Base-by-base conservation (phyloP, 2,888 invertebrate genomes). In the Nomada goodeniana region DNA sequence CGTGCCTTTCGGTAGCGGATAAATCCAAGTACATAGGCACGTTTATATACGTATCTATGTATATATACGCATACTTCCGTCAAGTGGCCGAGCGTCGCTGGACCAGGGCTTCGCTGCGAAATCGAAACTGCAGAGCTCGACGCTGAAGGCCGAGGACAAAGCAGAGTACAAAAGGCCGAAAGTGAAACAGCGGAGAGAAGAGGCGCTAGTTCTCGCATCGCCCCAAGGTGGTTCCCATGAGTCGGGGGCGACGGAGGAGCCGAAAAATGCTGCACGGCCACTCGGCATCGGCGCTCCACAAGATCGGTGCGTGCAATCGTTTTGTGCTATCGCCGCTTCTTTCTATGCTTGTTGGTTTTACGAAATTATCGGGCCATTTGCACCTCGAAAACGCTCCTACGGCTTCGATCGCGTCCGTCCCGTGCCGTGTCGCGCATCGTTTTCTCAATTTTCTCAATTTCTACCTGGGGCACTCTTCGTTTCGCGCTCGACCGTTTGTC, bases 221-320 rank as follows among this genome's bases (percentile, higher is more conserved):
- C 90, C 92, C 82, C 76, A 82, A 90, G 92, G 91, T 89, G 81
- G 90, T 92, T 92, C 92, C 91, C 92, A 92, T 92, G 91, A 91
- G 90, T 91, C 86, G 92, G 90, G 92, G 91, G 92, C 89, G 91
- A 90, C 87, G 84, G 72, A 67, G 80, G 80, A 83, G 82, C 80
- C 78, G 74, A 63, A 75, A 80, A 70, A 83, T 86, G 86, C 86
- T 89, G 80, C 75, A 64, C 79, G 80, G 70, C 68, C 68, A 86
- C 83, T 87, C 84, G 82, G 90, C 85, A 85, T 76, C 76, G 78
- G 71, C 68, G 83, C 76, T 76, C 82, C 80, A 65, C 76, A 63
- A 69, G 76, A 77, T 63, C 69, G 81, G 68, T 90, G 90, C 89
- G 88, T 90, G 90, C 90, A 90, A 86, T 83, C 81, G 76, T 82